phyloP scores from a whole-genome alignment of 2,888 invertebrate genomes.

The Tetropium fuscum region DNA sequence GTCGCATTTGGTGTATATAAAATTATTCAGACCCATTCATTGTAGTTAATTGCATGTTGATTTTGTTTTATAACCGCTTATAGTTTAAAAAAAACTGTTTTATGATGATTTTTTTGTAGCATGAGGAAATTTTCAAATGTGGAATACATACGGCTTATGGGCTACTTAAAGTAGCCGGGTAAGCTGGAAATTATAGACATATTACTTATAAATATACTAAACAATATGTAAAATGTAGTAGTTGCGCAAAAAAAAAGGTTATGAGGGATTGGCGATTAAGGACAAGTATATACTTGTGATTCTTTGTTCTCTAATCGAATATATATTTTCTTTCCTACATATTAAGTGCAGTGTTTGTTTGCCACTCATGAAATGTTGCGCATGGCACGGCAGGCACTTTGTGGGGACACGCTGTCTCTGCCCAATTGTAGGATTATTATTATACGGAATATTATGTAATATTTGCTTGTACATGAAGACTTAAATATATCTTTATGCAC shows the following conservation, averaged over 20 bases:
- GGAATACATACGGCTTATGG: constrained; percentile 22
- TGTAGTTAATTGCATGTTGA: constrained; percentile 63
- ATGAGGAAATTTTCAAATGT: constrained; percentile 34
- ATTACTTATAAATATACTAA: constrained; percentile 59
- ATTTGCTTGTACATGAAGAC: constrained; percentile 82
- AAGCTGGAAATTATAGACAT: constrained; percentile 58
- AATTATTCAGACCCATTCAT: constrained; percentile 49
- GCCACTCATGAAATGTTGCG: constrained; percentile 52
- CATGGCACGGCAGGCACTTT: constrained; percentile 58
- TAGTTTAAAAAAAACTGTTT: constrained; percentile 59
- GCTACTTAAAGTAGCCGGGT: constrained; percentile 47
- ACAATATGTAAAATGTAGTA: constrained; percentile 60
- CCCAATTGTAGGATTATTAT: constrained; percentile 65
- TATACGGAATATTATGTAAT: constrained; percentile 73
- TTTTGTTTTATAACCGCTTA: constrained; percentile 63
- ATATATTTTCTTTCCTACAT: constrained; percentile 60
- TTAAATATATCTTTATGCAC: constrained; percentile 84
- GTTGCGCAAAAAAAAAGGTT: constrained; percentile 56
- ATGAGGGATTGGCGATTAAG: constrained; percentile 63
- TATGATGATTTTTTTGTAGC: constrained; percentile 38
- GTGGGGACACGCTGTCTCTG: constrained; percentile 57
- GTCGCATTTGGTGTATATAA: constrained; percentile 62
- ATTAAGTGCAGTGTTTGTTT: constrained; percentile 58
- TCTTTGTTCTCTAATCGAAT: constrained; percentile 65
- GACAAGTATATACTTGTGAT: constrained; percentile 63